Base-by-base conservation (phyloP, 2,888 invertebrate species). In the Lydus trimaculatus region DNA sequence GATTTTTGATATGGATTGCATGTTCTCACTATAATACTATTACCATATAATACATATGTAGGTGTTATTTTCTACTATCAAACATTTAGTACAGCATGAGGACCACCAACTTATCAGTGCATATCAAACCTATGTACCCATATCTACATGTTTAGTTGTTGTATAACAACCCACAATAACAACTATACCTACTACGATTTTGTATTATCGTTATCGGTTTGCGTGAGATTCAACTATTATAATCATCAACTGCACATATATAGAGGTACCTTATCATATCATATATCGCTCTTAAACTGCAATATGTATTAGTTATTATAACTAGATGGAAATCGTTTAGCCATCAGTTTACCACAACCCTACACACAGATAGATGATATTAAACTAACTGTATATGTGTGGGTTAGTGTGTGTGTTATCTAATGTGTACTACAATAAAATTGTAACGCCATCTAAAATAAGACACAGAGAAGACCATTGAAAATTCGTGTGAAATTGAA, bases 141-240 rank as follows among this genome's bases (percentile, higher is more conserved):
- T 43, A 17, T 43, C 17, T 43, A 17, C 17, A 13, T 43, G 11
- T n/a, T n/a, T n/a, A n/a, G n/a, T n/a, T n/a, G n/a, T n/a, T 11
- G 11, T 43, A 43, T 43, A 43, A 43, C n/a, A 43, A 7, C 17
- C n/a, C n/a, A 17, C 7, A 43, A 43, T 13, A 43, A 43, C 43
- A 13, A 17, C 11, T 8, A 43, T 17, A 43, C n/a, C n/a, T n/a
- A n/a, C n/a, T n/a, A 43, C 43, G 43, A 43, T 43, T 43, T 43
- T 43, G 43, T 43, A 43, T 43, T 43, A 43, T 43, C 68, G 70
- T 76, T 80, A 80, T 80, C 80, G 78, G 71, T 71, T 82, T 73
- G 82, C 82, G 82, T 82, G 82, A 81, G 80, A 80, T 80, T 71
- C 74, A 71, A 75, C 82, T 75, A 81, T 82, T 81, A 82, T 78